Evolutionary conservation across 2,113 vertebrate genomes (phyloP), one percentile per base, ranked within the genome.

Genomic region (Cyanoderma ruficeps): DNA sequence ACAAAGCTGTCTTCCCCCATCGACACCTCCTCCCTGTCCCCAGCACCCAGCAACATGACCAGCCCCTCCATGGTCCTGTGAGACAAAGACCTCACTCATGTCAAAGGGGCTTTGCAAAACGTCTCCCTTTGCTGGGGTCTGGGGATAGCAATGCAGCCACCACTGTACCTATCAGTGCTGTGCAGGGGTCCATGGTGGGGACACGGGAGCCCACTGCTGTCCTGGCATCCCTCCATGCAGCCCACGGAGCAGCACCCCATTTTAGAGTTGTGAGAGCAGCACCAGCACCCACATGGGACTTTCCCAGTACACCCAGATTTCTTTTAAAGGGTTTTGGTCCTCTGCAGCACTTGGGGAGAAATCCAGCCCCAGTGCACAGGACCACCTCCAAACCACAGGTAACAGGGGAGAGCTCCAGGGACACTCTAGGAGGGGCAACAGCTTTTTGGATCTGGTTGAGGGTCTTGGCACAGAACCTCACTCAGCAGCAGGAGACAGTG

Each of bases 151-250:
- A 5, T 0, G 6, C 2, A 16, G 57, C 35, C 53, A 30, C 30
- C 3, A 3, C 22, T 2, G 1, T 5, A 28, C 72, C 59, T 27
- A 10, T 5, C 55, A 23, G 41, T 10, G 28, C 33, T 5, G 1
- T 2, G 31, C 64, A 37, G 78, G 60, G n/a, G 8, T 19, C 60
- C 0, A 0, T 7, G 44, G 10, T 41, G 74, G 61, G 56, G 41
- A 61, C 13, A 2, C 1, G 3, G 69, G 24, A 64, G 49, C 17
- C 27, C 2, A 4, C 30, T 44, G 37, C 4, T 2, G 11, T 59
- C 75, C 39, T 9, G 6, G 27, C 3, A 2, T n/a, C 63, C 63
- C 68, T 37, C 88, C 4, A 0, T 1, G 37, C 10, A 6, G 31
- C 46, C 28, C 12, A 3, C 0, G 2, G 61, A 65, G 47, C 60